Percentiles rank a stretch among this genome's conserved stretches.
Evolutionary conservation across 1,140 invertebrate species (phyloP).

Genomic region (Nasonia vitripennis): DNA sequence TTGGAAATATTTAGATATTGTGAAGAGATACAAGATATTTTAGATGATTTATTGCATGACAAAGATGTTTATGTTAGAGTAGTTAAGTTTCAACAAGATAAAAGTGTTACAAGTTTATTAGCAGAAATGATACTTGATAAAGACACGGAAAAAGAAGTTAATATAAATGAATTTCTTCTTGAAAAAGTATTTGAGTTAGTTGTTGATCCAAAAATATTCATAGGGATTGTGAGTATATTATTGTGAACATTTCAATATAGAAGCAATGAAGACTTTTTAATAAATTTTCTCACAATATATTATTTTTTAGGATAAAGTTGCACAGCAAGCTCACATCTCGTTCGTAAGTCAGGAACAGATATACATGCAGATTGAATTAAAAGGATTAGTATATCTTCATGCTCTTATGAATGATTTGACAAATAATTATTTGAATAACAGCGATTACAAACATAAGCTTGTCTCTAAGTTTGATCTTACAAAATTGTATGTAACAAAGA

Average conservation of each 20-base stretch:
- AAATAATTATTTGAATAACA: not conserved
- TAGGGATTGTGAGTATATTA: not conserved
- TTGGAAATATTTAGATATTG: constrained; percentile 21
- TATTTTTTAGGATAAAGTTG: constrained; percentile 7
- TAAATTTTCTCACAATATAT: not conserved
- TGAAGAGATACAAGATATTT: not conserved
- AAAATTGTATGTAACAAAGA: constrained; percentile 21
- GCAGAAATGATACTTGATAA: constrained; percentile 1
- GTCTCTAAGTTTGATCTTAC: not conserved
- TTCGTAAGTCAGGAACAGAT: not conserved
- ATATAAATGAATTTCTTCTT: constrained; percentile 16
- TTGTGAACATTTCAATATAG: not conserved
- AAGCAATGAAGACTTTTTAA: not conserved
- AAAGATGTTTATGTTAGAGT: constrained; percentile 29
- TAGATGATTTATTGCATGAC: not conserved
- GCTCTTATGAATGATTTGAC: not conserved
- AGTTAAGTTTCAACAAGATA: not conserved
- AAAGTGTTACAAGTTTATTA: not conserved
- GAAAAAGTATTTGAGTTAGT: not conserved
- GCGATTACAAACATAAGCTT: not conserved
- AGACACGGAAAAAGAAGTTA: not conserved
- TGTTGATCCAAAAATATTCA: not conserved
- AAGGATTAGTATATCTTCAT: not conserved
- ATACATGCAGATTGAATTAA: constrained; percentile 6
- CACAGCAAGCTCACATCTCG: not conserved